Evolutionary conservation across 2,888 invertebrate species (phyloP).

Genomic region (Xestia sexstrigata): DNA sequence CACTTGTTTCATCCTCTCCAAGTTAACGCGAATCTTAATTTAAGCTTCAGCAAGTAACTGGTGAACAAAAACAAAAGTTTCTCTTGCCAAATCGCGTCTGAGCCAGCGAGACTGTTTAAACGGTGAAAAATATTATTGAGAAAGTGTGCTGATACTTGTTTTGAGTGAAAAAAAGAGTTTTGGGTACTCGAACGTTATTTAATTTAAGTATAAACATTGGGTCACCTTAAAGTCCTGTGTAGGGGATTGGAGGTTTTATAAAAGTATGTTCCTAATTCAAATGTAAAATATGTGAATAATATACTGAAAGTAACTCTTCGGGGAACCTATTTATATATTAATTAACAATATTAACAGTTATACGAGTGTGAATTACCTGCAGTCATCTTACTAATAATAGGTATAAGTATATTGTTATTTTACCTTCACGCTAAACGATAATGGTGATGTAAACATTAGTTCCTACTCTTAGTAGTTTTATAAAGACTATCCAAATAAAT

Average conservation of each 20-base stretch:
- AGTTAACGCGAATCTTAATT: conserved; percentile 87
- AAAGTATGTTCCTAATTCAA: background rate
- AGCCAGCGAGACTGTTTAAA: conserved; percentile 31
- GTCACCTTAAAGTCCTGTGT: background rate
- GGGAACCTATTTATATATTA: too few relatives aligned
- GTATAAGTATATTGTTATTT: too few relatives aligned
- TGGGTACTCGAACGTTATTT: background rate
- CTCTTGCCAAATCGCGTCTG: conserved; percentile 64
- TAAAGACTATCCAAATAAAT: conserved; percentile 22
- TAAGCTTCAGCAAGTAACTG: conserved; percentile 77
- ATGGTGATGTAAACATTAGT: background rate
- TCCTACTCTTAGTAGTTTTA: conserved; percentile 2
- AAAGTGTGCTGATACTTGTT: background rate
- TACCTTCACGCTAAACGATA: background rate
- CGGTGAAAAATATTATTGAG: conserved; percentile 24
- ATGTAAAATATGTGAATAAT: background rate
- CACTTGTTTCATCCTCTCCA: conserved; percentile 84
- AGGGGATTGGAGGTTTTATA: background rate
- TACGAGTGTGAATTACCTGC: background rate
- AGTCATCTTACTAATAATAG: background rate
- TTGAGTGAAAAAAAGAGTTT: background rate
- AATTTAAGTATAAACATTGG: background rate
- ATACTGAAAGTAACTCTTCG: background rate
- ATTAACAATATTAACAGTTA: too few relatives aligned
- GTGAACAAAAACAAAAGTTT: conserved; percentile 76